A percentile compares a stretch with the other conserved stretches of the same genome.
These are phyloP conservation scores for Leptobrachium leishanense DNA, from an alignment of 2,113 vertebrate genomes.

Conservation along the genomic window DNA sequence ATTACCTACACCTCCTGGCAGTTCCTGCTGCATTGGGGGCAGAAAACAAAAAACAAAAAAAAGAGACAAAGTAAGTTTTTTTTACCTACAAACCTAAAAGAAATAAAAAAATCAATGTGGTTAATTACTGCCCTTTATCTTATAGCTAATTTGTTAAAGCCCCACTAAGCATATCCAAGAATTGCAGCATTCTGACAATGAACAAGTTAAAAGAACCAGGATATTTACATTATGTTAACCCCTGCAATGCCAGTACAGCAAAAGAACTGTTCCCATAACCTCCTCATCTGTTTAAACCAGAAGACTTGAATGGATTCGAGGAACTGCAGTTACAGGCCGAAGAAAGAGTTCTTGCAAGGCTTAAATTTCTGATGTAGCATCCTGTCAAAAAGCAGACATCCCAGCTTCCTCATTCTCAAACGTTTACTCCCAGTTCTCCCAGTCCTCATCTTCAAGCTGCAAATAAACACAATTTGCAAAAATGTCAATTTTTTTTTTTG, in stretches of 20 bases:
- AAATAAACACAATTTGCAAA: slow-evolving; percentile 25
- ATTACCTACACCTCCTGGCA: background rate
- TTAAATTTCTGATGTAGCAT: background rate
- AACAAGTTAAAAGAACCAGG: background rate
- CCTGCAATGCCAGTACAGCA: fast-evolving
- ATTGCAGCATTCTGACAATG: fast-evolving
- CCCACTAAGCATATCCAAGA: background rate
- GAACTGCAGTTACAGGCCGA: background rate
- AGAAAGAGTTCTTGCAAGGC: background rate
- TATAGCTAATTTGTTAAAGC: background rate
- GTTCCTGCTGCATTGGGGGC: background rate
- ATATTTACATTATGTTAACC: background rate
- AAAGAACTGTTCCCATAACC: background rate
- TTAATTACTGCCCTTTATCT: background rate
- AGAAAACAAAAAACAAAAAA: background rate
- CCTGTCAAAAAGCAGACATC: slow-evolving; percentile 24
- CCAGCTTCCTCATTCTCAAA: slow-evolving; percentile 50
- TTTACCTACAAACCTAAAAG: background rate
- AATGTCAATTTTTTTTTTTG: no score
- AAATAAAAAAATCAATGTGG: background rate
- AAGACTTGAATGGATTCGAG: slow-evolving; percentile 6
- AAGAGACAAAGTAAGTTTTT: background rate
- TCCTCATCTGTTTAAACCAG: background rate
- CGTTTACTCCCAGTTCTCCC: slow-evolving; percentile 92
- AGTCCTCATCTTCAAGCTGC: slow-evolving; percentile 92